Percentiles rank a stretch among this genome's conserved stretches.
These are phyloP conservation scores for Acleris literana DNA, from an alignment of 2,888 invertebrate species.

Conservation along the genomic window DNA sequence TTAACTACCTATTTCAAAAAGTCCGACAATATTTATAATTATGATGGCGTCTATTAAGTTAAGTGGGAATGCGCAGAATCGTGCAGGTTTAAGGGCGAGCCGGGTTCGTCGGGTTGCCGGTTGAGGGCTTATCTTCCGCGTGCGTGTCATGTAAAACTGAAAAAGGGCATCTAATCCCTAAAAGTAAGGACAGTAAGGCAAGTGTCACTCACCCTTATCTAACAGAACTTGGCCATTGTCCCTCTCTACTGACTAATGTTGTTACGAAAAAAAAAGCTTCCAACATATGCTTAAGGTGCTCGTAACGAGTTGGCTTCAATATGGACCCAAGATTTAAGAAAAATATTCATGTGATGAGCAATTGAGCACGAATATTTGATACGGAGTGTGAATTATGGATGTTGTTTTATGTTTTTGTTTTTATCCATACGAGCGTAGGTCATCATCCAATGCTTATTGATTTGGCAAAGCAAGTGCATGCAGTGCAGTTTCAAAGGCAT, in stretches of 20 bases:
- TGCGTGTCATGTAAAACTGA: slow-evolving; percentile 30
- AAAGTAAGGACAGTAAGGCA: slow-evolving; percentile 35
- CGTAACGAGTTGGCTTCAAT: no score
- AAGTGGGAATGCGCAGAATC: slow-evolving; percentile 22
- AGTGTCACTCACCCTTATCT: slow-evolving; percentile 35
- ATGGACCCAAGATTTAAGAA: no score
- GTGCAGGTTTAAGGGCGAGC: slow-evolving; percentile 12
- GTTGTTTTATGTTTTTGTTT: no score
- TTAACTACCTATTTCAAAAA: no score
- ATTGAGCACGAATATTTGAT: no score
- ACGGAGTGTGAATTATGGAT: no score
- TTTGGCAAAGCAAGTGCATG: no score
- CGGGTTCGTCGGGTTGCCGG: slow-evolving; percentile 4
- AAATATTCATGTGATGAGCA: no score
- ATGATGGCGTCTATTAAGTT: slow-evolving; percentile 21
- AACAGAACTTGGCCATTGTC: slow-evolving; percentile 26
- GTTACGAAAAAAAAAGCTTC: not conserved
- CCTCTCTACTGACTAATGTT: slow-evolving; percentile 20
- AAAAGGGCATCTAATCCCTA: slow-evolving; percentile 32
- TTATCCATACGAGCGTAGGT: no score
- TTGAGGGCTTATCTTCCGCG: slow-evolving; percentile 34
- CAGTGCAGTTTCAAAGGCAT: no score
- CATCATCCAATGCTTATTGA: no score
- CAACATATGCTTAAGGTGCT: no score
- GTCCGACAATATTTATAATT: slow-evolving; percentile 18